Conservation (phyloP, 2,888 invertebrate species). For the Hyles lineata region DNA sequence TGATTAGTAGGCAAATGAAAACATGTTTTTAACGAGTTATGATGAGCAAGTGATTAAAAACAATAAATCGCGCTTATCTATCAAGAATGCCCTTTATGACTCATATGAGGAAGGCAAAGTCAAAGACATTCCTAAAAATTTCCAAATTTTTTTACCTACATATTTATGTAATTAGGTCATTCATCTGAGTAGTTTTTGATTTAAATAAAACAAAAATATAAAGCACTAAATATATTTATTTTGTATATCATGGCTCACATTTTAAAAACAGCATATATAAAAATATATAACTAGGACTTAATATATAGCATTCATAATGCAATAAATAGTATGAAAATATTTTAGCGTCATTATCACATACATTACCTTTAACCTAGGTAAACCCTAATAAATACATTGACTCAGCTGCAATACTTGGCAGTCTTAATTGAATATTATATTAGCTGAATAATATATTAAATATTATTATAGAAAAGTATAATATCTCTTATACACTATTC, state of each 20-base stretch:
- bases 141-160: too few relatives aligned
- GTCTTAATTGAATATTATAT: neutral
- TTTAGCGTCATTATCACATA: constrained; percentile 32
- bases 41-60: neutral
- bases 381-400: constrained; percentile 14
- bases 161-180: too few relatives aligned
- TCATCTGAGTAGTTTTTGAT: too few relatives aligned
- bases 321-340: constrained; percentile 30
- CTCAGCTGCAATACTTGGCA: constrained; percentile 7
- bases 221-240: constrained; percentile 26
- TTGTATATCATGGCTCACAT: constrained; percentile 24
- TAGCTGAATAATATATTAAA: neutral
- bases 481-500: neutral
- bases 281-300: constrained; percentile 14
- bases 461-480: neutral
- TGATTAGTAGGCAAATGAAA: neutral
- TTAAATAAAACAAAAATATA: constrained; percentile 28
- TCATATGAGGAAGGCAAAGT: too few relatives aligned
- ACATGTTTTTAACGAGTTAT: neutral
- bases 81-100: too few relatives aligned
- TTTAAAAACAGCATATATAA: constrained; percentile 13
- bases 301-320: constrained; percentile 32
- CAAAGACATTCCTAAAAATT: too few relatives aligned
- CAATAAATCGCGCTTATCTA: neutral
- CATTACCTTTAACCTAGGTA: neutral